phyloP scores from a whole-genome alignment of 1,140 invertebrate species.

The Campodea augens region DNA sequence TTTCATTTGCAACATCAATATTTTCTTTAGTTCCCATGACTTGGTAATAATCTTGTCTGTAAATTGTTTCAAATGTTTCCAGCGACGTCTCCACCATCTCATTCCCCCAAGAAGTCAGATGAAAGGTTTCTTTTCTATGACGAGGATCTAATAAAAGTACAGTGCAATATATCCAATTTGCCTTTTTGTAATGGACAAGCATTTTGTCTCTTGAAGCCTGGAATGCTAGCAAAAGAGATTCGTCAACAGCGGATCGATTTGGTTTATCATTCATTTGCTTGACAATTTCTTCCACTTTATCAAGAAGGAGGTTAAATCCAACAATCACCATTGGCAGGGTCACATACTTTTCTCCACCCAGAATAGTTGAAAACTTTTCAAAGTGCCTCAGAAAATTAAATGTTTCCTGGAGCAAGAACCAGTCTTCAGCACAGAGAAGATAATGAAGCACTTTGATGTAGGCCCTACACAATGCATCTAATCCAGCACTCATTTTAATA shows the following conservation, averaged over 20 bases:
- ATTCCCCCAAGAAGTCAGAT: conserved; percentile 20
- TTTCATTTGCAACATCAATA: no score
- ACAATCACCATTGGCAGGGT: conserved; percentile 19
- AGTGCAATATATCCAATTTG: conserved; percentile 22
- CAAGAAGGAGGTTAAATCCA: conserved; percentile 20
- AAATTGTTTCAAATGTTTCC: conserved; percentile 18
- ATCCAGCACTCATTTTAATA: no score
- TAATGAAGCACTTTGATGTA: no score
- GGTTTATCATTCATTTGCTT: conserved; percentile 5
- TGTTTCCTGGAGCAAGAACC: conserved; percentile 16
- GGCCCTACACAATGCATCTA: no score
- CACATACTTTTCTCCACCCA: conserved; percentile 20
- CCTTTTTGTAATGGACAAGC: conserved; percentile 20
- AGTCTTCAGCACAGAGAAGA: conserved; percentile 17
- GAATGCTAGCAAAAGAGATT: conserved; percentile 19
- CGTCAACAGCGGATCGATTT: conserved; percentile 16
- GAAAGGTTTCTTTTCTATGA: conserved; percentile 21
- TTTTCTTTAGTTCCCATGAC: neutral
- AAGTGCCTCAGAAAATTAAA: conserved; percentile 20
- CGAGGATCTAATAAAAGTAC: conserved; percentile 21
- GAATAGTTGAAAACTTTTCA: conserved; percentile 17
- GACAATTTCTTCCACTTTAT: conserved; percentile 16
- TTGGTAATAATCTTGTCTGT: conserved; percentile 12
- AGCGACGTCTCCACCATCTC: conserved; percentile 19
- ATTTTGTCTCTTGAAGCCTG: conserved; percentile 21